Conservation (phyloP, 2,888 invertebrate species). For the Cataglyphis cursor region DNA sequence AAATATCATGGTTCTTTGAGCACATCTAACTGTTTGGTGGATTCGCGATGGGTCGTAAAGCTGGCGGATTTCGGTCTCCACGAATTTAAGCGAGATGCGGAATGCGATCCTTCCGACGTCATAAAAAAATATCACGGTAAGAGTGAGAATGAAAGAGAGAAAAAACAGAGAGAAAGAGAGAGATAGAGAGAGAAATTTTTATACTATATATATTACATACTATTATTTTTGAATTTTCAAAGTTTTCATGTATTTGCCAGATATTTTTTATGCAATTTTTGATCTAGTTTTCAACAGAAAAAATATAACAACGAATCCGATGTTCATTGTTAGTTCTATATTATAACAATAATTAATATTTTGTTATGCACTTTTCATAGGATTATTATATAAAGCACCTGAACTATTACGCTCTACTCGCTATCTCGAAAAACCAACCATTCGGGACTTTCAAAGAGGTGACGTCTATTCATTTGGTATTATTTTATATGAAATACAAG, state of each 20-base stretch:
- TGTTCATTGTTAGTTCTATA: not conserved
- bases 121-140: slow-evolving; percentile 92
- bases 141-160: not conserved
- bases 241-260: not conserved
- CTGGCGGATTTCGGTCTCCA: slow-evolving; percentile 96
- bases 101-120: slow-evolving; percentile 89
- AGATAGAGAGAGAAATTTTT: not conserved
- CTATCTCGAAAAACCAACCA: slow-evolving; percentile 73
- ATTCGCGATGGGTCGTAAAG: slow-evolving; percentile 98
- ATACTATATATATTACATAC: not conserved
- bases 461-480: slow-evolving; percentile 96
- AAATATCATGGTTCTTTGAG: slow-evolving; percentile 95
- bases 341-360: not conserved
- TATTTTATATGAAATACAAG: slow-evolving; percentile 95
- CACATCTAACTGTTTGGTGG: slow-evolving; percentile 97
- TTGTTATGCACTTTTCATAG: slow-evolving; percentile 86
- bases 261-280: not conserved
- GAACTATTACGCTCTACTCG: slow-evolving; percentile 89
- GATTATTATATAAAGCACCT: slow-evolving; percentile 93
- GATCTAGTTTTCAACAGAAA: not conserved
- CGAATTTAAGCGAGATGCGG: slow-evolving; percentile 93
- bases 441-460: slow-evolving; percentile 90
- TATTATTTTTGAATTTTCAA: not conserved
- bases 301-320: not conserved
- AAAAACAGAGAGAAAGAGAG: not conserved